Evolutionary conservation across 2,888 invertebrate genomes (phyloP).

Genomic region (Mesorhabditis spiculigera): DNA sequence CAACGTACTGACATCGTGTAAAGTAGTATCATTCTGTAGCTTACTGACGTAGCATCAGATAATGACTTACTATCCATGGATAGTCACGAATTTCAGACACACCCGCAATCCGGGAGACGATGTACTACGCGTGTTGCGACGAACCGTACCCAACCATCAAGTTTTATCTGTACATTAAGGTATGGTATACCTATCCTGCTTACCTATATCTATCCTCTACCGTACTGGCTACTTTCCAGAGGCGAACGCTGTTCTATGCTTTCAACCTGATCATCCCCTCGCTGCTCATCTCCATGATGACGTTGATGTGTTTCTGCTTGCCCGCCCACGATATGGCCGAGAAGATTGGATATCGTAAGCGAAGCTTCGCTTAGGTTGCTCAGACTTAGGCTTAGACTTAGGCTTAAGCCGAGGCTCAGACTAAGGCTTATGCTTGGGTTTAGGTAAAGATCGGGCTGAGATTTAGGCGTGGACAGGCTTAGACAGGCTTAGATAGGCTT

Average conservation of each 20-base stretch:
- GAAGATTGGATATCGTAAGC: constrained; percentile 47
- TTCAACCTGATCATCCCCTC: constrained; percentile 48
- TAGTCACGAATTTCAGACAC: constrained; percentile 41
- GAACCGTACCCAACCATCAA: constrained; percentile 65
- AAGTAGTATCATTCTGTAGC: too few relatives aligned
- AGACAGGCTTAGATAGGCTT: too few relatives aligned
- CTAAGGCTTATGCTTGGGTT: too few relatives aligned
- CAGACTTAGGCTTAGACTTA: not conserved
- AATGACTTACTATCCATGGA: constrained; percentile 22
- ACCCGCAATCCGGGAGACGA: constrained; percentile 58
- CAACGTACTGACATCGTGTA: too few relatives aligned
- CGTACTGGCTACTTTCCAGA: constrained; percentile 9
- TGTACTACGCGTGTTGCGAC: constrained; percentile 78
- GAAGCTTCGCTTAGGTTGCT: not conserved
- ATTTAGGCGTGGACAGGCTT: too few relatives aligned
- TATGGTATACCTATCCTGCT: not conserved
- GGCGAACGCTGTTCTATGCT: constrained; percentile 41
- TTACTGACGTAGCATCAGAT: too few relatives aligned
- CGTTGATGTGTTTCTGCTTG: constrained; percentile 46
- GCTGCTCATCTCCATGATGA: constrained; percentile 54
- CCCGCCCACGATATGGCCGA: constrained; percentile 50
- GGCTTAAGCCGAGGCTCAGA: too few relatives aligned
- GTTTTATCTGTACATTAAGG: constrained; percentile 19
- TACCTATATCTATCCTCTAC: not conserved
- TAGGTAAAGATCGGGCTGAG: too few relatives aligned